Percentiles rank a stretch among this genome's conserved stretches.
Evolutionary conservation across 2,888 invertebrate genomes (phyloP).

Genomic region (Leptinotarsa rubiginosa): DNA sequence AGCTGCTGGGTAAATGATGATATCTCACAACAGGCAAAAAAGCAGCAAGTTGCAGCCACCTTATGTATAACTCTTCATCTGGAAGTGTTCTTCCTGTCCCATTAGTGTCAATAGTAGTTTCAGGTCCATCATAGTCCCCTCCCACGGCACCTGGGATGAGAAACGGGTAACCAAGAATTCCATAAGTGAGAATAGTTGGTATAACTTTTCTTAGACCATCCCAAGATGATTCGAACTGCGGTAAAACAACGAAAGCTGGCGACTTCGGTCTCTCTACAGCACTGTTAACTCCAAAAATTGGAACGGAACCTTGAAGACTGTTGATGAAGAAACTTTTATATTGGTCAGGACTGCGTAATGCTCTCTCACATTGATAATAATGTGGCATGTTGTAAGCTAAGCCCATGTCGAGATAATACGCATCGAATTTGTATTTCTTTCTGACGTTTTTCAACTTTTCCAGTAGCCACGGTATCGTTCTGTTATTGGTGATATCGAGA

Average conservation of each 20-base stretch:
- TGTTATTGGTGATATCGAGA: constrained; percentile 87
- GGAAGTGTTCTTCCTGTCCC: constrained; percentile 71
- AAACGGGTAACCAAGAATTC: constrained; percentile 92
- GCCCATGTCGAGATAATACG: constrained; percentile 86
- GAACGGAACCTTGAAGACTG: constrained; percentile 69
- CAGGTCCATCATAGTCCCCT: constrained; percentile 79
- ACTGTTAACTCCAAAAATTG: constrained; percentile 81
- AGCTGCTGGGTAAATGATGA: constrained; percentile 89
- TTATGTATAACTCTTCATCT: constrained; percentile 84
- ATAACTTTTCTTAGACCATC: constrained; percentile 78
- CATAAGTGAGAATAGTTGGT: constrained; percentile 88
- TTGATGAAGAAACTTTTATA: constrained; percentile 81
- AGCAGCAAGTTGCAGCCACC: constrained; percentile 92
- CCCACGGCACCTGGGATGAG: constrained; percentile 95
- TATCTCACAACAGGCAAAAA: constrained; percentile 94
- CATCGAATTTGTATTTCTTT: constrained; percentile 82
- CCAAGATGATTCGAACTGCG: constrained; percentile 91
- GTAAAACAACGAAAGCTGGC: constrained; percentile 87
- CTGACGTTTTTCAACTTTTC: constrained; percentile 78
- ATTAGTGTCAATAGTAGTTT: constrained; percentile 66
- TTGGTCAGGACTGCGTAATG: constrained; percentile 83
- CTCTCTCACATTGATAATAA: constrained; percentile 82
- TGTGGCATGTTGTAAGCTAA: constrained; percentile 88
- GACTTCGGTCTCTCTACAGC: constrained; percentile 85
- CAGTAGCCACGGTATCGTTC: constrained; percentile 82